Evolutionary conservation across 2,888 invertebrate species (phyloP), one percentile per base, ranked within the genome.

Genomic region (Sinelater perroti): DNA sequence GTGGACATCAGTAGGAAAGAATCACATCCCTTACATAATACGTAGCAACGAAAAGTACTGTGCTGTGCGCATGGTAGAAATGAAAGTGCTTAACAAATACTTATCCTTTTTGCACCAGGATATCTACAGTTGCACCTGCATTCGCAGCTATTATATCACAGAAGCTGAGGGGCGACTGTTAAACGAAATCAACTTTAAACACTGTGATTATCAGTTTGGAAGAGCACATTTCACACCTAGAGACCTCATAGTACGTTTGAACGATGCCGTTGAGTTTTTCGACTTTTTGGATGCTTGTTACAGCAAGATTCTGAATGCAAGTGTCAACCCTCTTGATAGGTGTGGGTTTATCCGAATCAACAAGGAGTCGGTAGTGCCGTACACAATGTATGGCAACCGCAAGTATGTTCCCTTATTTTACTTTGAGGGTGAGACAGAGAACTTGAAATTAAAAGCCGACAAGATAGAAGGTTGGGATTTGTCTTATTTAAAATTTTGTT

Each of bases 41-140:
- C 85, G 97, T 13, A 85, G 87, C 46, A 85, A 87, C 11, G 93
- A 93, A 74, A 90, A 90, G 75, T 96, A 92, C 76, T 93, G 94
- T 74, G 91, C 95, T n/a, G 95, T 97, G 46, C 85, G 95, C 51
- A 95, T 97, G 87, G 91, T 96, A 16, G 97, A 97, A 78, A 85
- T 88, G 71, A 95, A 95, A 78, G 83, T 95, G 38, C 83, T 95
- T 16, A 91, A 92, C 75, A 93, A 93, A 80, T 92, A 93, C 80
- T 85, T 95, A 71, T 91, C 88, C 75, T 91, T 90, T 74, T 83
- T 95, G 47, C 94, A 95, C 75, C 89, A 91, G 64, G 93, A 93
- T 74, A 91, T 95, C 64, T 93, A 93, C 78, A 92, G 91, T 64
- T 95, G 94, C 78, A 93, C 93, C 8, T 93, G 92, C 75, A 91